Conservation (phyloP, 2,797 vertebrate species). For the Orestias chungarensis region DNA sequence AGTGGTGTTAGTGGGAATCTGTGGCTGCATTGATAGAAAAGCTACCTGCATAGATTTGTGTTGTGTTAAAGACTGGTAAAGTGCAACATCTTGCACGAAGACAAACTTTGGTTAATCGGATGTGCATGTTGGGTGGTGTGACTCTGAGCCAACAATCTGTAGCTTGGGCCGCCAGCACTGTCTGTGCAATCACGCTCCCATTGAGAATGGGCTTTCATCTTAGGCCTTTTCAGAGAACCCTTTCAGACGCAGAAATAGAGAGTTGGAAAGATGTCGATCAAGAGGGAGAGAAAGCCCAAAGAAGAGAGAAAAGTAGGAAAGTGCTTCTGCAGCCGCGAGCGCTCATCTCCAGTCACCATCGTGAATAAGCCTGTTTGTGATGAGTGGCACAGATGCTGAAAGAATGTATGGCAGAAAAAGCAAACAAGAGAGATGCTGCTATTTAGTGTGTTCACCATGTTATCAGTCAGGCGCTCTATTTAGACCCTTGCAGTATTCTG, state of each 20-base stretch:
- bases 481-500: constrained; percentile 27
- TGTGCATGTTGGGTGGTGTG: constrained; percentile 41
- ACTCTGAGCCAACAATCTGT: constrained; percentile 52
- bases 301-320: constrained; percentile 53
- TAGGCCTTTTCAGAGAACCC: constrained; percentile 72
- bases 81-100: constrained; percentile 20
- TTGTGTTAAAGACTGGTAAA: constrained; percentile 15
- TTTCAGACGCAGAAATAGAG: constrained; percentile 64
- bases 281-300: constrained; percentile 37
- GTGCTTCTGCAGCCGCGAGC: constrained; percentile 76
- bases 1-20: constrained; percentile 8
- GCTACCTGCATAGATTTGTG: not conserved
- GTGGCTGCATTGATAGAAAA: not conserved
- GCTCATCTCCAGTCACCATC: constrained; percentile 51
- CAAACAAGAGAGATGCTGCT: constrained; percentile 37
- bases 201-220: constrained; percentile 76
- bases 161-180: constrained; percentile 61
- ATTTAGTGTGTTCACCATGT: constrained; percentile 60
- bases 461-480: constrained; percentile 32
- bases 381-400: constrained; percentile 71
- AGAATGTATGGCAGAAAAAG: constrained; percentile 49
- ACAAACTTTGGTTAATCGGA: constrained; percentile 23
- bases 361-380: constrained; percentile 65
- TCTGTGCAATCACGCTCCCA: constrained; percentile 72
- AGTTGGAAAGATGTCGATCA: constrained; percentile 56